Percentiles rank a stretch among this genome's conserved stretches.
Conservation (phyloP, 2,888 invertebrate species). For the Ophraella communa region DNA sequence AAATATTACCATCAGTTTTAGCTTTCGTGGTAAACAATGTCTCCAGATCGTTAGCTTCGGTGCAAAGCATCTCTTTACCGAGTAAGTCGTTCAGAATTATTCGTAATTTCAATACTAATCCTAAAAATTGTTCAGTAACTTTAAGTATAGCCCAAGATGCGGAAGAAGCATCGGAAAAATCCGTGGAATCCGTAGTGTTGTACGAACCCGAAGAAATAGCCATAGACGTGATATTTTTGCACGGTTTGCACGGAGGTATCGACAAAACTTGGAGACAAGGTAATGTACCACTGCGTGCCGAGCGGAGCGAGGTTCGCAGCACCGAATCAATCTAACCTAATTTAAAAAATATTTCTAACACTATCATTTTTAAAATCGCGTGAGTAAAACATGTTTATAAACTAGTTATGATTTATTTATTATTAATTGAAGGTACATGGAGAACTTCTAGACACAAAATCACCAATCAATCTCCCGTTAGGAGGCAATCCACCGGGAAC, state of each 20-base stretch:
- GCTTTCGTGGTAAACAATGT: constrained; percentile 57
- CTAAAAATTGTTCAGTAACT: too few species aligned
- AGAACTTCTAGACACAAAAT: constrained; percentile 54
- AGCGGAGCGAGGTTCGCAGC: too few species aligned
- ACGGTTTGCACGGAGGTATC: constrained; percentile 80
- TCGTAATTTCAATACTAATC: too few species aligned
- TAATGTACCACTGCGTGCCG: too few species aligned
- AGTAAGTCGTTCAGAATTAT: too few species aligned
- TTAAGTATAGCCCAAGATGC: constrained; percentile 29
- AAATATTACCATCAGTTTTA: constrained; percentile 54
- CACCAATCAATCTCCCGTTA: constrained; percentile 49
- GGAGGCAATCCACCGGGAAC: constrained; percentile 44
- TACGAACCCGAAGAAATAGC: constrained; percentile 50
- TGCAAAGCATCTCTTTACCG: constrained; percentile 53
- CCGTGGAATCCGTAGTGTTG: constrained; percentile 56
- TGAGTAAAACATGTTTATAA: too few species aligned
- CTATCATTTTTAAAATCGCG: too few species aligned
- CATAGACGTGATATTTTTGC: constrained; percentile 82
- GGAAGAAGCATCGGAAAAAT: constrained; percentile 50
- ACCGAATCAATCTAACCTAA: too few species aligned
- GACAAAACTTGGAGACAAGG: constrained; percentile 77
- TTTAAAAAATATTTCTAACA: too few species aligned
- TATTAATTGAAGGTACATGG: constrained; percentile 65
- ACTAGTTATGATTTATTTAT: too few species aligned
- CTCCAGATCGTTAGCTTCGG: constrained; percentile 56